These are phyloP conservation scores for Agrochola lota DNA, from an alignment of 2,888 invertebrate species.

Conservation along the genomic window DNA sequence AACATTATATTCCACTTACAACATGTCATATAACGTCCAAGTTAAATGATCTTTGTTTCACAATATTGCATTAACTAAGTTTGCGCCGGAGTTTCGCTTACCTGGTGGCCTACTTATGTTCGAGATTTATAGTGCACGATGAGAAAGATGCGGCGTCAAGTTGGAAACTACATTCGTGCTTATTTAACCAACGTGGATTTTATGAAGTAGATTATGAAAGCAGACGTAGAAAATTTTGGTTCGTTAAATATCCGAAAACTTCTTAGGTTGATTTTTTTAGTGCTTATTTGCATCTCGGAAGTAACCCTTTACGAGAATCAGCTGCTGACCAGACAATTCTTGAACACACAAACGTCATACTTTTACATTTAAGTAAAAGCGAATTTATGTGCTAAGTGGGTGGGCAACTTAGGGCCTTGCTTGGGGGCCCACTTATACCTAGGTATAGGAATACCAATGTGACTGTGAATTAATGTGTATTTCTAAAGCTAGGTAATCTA, in stretches of 20 bases:
- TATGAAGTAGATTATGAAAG: conserved; percentile 26
- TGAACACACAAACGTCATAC: too few species aligned
- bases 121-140: conserved; percentile 50
- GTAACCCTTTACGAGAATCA: neutral
- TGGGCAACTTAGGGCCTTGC: too few species aligned
- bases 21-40: conserved; percentile 53
- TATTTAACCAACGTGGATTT: conserved; percentile 28
- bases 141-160: conserved; percentile 41
- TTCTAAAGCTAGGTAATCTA: neutral
- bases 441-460: neutral
- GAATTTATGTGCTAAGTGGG: neutral
- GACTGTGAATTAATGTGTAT: neutral
- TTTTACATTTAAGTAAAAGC: too few species aligned
- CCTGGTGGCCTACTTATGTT: conserved; percentile 54
- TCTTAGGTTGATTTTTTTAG: neutral
- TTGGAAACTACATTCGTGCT: conserved; percentile 35
- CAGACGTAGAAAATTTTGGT: neutral
- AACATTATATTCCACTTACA: conserved; percentile 43
- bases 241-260: neutral
- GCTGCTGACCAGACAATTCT: neutral
- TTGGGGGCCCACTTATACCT: neutral
- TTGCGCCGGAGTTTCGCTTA: conserved; percentile 55
- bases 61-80: conserved; percentile 62
- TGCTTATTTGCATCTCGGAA: neutral
- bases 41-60: conserved; percentile 63